Percentiles rank a stretch among this genome's conserved stretches.
These are phyloP conservation scores for Oreochromis niloticus DNA, from an alignment of 2,113 vertebrate species.

Conservation along the genomic window DNA sequence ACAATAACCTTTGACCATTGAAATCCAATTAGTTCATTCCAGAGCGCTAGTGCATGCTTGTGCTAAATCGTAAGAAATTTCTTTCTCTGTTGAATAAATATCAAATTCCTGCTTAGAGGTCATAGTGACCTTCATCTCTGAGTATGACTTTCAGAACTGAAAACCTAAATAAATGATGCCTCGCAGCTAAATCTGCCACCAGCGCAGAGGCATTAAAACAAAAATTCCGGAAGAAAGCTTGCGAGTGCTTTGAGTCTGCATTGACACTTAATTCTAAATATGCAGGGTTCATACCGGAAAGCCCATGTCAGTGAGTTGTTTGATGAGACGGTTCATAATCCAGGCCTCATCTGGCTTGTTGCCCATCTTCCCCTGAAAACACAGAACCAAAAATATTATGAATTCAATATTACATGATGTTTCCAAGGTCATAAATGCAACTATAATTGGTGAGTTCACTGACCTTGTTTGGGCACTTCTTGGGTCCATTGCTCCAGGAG, in stretches of 20 bases:
- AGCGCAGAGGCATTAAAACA: background rate
- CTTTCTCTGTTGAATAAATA: background rate
- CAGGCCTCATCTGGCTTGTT: constrained; percentile 92
- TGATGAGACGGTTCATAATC: constrained; percentile 95
- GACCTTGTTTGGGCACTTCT: constrained; percentile 90
- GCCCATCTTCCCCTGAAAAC: constrained; percentile 80
- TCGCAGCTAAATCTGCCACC: background rate
- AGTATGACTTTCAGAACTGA: background rate
- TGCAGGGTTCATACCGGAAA: constrained; percentile 82
- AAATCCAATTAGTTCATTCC: background rate
- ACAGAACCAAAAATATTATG: background rate
- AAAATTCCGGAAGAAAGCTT: background rate
- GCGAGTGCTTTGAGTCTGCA: background rate
- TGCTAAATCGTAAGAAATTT: background rate
- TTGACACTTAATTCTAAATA: background rate
- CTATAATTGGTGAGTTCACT: background rate
- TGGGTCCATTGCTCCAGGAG: constrained; percentile 89
- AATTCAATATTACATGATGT: background rate
- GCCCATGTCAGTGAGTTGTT: constrained; percentile 99
- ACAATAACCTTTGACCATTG: background rate
- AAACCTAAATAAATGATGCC: background rate
- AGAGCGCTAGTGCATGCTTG: background rate
- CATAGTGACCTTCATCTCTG: background rate
- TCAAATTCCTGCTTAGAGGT: background rate
- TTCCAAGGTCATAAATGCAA: background rate